Conservation (phyloP, 1,140 invertebrate species). For the Halesus radiatus region DNA sequence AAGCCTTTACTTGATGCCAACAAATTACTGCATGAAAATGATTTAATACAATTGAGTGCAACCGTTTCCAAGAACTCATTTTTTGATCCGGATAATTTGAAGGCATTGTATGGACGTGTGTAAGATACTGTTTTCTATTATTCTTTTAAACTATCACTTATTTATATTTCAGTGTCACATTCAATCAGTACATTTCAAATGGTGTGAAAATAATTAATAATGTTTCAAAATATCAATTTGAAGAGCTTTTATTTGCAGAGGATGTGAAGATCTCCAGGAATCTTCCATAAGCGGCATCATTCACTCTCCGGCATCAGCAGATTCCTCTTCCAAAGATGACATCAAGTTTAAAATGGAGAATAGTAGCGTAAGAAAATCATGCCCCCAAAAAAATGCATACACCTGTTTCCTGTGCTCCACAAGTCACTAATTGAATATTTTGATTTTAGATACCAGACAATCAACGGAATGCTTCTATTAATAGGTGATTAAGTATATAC, state of each 20-base stretch:
- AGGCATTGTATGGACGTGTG: background rate
- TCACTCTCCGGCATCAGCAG: background rate
- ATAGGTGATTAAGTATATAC: background rate
- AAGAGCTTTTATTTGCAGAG: background rate
- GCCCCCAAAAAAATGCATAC: background rate
- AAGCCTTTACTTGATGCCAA: background rate
- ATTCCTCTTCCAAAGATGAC: background rate
- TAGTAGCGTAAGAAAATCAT: background rate
- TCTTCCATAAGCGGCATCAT: background rate
- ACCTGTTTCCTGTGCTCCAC: background rate
- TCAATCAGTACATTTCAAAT: background rate
- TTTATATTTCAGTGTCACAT: background rate
- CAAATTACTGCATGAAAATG: background rate
- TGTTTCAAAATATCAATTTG: too few species aligned
- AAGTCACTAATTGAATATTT: background rate
- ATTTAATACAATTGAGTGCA: background rate
- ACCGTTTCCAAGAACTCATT: background rate
- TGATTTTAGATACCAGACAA: background rate
- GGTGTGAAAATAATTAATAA: background rate
- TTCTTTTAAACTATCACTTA: background rate
- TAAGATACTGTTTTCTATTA: background rate
- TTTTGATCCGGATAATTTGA: constrained; percentile 2
- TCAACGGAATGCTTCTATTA: background rate
- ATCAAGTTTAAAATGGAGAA: background rate
- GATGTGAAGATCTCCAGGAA: background rate